A percentile compares a stretch with the other conserved stretches of the same genome.
phyloP scores from a whole-genome alignment of 2,113 vertebrate species.

The Pterophyllum scalare region DNA sequence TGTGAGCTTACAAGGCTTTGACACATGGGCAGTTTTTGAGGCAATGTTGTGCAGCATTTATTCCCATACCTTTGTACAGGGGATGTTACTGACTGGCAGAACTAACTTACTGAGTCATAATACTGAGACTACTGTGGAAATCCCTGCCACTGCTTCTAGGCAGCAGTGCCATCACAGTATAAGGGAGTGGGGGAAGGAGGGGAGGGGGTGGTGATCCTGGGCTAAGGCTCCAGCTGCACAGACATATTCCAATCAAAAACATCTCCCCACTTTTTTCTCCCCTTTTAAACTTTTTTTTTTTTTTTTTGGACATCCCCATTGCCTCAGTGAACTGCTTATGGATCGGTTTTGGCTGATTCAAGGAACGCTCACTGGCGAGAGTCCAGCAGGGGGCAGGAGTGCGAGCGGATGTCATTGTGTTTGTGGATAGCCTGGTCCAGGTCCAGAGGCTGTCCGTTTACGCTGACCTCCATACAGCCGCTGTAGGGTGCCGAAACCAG shows the following conservation, averaged over 20 bases:
- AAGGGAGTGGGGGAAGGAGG: background rate
- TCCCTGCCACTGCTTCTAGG: constrained; percentile 38
- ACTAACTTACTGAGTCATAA: constrained; percentile 26
- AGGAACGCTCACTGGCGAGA: constrained; percentile 60
- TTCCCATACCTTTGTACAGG: constrained; percentile 28
- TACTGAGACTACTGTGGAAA: constrained; percentile 38
- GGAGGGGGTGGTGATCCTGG: constrained; percentile 26
- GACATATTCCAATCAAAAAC: constrained; percentile 55
- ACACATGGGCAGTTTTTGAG: constrained; percentile 60
- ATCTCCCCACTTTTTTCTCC: background rate
- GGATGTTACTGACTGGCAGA: constrained; percentile 25
- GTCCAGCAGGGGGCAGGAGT: constrained; percentile 90
- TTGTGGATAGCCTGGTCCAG: constrained; percentile 91
- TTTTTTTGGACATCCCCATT: constrained; percentile 36
- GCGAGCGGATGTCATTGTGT: constrained; percentile 92
- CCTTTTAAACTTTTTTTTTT: constrained; percentile 32
- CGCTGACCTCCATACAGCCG: constrained; percentile 90
- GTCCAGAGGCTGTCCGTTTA: constrained; percentile 84
- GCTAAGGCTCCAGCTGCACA: constrained; percentile 44
- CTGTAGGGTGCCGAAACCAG: constrained; percentile 90
- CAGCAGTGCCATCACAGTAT: constrained; percentile 59
- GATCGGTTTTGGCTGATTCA: constrained; percentile 29
- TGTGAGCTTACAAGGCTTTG: constrained; percentile 47
- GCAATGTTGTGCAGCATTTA: constrained; percentile 61
- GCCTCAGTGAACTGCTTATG: constrained; percentile 54